These are phyloP conservation scores for Prorops nasuta DNA, from an alignment of 1,140 invertebrate genomes.

Conservation along the genomic window DNA sequence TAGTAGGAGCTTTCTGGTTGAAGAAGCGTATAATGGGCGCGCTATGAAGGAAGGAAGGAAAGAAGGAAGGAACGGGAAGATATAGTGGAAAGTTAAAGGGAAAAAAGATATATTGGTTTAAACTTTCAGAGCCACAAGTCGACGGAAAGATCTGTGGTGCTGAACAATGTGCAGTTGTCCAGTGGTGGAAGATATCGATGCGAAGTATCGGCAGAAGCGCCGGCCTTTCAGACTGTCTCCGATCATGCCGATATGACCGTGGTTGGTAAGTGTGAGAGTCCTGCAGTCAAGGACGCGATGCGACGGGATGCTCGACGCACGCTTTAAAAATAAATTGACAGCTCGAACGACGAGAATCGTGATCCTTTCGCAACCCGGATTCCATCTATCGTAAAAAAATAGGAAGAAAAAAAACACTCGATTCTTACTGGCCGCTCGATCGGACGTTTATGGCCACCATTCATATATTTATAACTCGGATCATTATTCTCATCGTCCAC, in stretches of 20 bases:
- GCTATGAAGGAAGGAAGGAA: no score
- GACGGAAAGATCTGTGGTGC: slow-evolving; percentile 40
- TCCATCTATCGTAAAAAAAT: neutral
- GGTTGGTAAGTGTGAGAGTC: slow-evolving; percentile 46
- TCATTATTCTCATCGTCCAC: no score
- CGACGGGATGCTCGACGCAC: no score
- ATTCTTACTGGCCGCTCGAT: no score
- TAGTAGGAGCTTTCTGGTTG: no score
- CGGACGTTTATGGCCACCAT: no score
- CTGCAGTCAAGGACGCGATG: slow-evolving; percentile 8
- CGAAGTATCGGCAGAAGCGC: slow-evolving; percentile 59
- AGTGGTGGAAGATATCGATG: slow-evolving; percentile 56
- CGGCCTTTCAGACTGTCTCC: slow-evolving; percentile 55
- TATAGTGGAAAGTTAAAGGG: neutral
- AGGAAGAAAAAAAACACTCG: no score
- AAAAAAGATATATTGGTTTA: neutral
- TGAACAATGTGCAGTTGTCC: slow-evolving; percentile 47
- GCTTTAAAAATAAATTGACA: neutral
- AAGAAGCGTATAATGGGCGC: no score
- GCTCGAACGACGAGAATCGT: no score
- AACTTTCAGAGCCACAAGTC: slow-evolving; percentile 15
- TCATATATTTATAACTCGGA: no score
- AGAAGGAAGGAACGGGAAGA: no score
- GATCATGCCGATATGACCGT: slow-evolving; percentile 54
- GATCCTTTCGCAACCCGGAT: no score